These are phyloP conservation scores for Metacarcinus magister DNA, from an alignment of 2,888 invertebrate species.

Conservation along the genomic window DNA sequence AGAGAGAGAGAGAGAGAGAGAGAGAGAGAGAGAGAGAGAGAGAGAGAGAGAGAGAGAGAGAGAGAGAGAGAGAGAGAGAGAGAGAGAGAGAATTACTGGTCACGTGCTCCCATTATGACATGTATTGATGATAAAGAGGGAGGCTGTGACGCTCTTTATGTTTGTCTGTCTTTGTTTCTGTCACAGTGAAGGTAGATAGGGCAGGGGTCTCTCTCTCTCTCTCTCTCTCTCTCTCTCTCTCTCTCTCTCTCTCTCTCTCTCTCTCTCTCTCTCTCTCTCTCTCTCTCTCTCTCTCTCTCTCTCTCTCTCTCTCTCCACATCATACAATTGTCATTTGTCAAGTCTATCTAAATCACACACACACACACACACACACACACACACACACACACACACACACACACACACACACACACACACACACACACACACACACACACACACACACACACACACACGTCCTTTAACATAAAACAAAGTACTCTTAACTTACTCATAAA, in stretches of 20 bases:
- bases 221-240: constrained; percentile 1
- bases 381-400: constrained; percentile 45
- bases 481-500: background rate
- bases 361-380: constrained; percentile 47
- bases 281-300: background rate
- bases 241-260: constrained; percentile 14
- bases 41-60: constrained; percentile 42
- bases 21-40: constrained; percentile 48
- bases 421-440: constrained; percentile 37
- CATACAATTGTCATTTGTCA: no score
- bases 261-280: constrained; percentile 8
- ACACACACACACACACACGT: no score
- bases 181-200: constrained; percentile 18
- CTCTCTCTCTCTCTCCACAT: background rate
- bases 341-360: no score
- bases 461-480: no score
- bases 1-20: constrained; percentile 47
- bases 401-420: constrained; percentile 43
- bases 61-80: background rate
- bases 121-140: background rate
- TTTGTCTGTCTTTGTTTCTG: background rate
- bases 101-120: background rate
- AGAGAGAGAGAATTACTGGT: background rate
- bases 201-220: background rate
- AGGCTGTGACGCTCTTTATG: background rate